Conservation (phyloP, 2,888 invertebrate species). For the Sesamia inferens region DNA sequence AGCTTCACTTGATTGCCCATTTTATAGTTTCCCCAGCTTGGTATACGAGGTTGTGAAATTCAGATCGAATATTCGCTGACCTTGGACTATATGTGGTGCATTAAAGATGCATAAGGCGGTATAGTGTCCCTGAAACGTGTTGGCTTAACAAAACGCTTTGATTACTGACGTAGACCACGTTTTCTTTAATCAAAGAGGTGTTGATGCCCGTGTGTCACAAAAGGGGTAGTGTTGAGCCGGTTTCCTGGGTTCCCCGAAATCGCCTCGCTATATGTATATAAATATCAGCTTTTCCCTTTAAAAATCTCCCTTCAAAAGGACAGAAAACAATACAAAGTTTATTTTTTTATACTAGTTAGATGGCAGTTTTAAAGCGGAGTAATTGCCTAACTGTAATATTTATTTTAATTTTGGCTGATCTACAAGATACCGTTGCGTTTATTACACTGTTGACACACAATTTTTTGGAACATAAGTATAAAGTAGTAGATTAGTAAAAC, state of each 20-base stretch:
- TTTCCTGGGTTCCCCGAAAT: not conserved
- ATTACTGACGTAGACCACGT: too few species aligned
- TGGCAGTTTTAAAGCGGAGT: too few species aligned
- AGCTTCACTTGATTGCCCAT: slow-evolving; percentile 32
- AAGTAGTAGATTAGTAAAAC: not conserved
- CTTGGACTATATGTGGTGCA: slow-evolving; percentile 44
- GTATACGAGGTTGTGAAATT: slow-evolving; percentile 35
- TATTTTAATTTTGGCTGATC: not conserved
- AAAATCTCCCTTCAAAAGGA: not conserved
- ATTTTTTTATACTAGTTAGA: too few species aligned
- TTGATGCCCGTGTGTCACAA: not conserved
- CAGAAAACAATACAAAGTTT: not conserved
- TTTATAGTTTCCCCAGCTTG: slow-evolving; percentile 37
- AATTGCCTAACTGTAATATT: not conserved
- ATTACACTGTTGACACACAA: not conserved
- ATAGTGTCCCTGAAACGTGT: slow-evolving; percentile 24
- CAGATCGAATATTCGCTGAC: slow-evolving; percentile 41
- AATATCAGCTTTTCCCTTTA: not conserved
- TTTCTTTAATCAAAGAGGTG: not conserved
- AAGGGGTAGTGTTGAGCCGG: not conserved
- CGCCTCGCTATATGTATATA: not conserved
- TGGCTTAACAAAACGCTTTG: not conserved
- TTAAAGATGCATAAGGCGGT: slow-evolving; percentile 38
- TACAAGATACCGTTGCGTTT: not conserved
- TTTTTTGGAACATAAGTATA: not conserved